Percentiles rank a stretch among this genome's conserved stretches.
These are phyloP conservation scores for Buathra laborator DNA, from an alignment of 2,888 invertebrate genomes.

Conservation along the genomic window DNA sequence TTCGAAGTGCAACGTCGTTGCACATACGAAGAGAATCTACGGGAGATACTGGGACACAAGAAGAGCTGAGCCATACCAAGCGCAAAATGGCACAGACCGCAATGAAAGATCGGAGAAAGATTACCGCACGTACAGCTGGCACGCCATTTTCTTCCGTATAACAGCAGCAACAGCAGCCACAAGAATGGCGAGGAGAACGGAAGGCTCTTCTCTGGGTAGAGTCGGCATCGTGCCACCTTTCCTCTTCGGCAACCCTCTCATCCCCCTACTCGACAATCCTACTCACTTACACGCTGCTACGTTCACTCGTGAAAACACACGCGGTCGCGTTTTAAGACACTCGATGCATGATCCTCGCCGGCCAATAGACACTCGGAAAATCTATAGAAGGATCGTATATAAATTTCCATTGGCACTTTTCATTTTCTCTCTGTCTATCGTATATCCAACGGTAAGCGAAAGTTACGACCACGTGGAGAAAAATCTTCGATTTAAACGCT, in stretches of 20 bases:
- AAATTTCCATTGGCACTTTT: slow-evolving; percentile 56
- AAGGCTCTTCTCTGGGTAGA: slow-evolving; percentile 61
- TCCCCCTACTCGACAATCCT: slow-evolving; percentile 45
- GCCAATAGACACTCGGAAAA: slow-evolving; percentile 41
- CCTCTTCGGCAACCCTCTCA: slow-evolving; percentile 21
- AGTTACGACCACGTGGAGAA: slow-evolving; percentile 43
- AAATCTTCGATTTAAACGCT: slow-evolving; percentile 17
- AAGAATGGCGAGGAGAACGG: slow-evolving; percentile 47
- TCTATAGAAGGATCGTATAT: slow-evolving; percentile 38
- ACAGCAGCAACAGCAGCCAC: slow-evolving; percentile 41
- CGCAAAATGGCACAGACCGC: slow-evolving; percentile 64
- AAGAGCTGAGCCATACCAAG: slow-evolving; percentile 48
- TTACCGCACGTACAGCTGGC: slow-evolving; percentile 78
- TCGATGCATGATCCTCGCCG: slow-evolving; percentile 56
- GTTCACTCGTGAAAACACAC: slow-evolving; percentile 50
- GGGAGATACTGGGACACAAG: slow-evolving; percentile 35
- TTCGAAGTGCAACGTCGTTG: neutral
- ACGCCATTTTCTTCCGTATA: slow-evolving; percentile 70
- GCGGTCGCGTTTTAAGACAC: slow-evolving; percentile 52
- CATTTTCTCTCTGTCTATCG: slow-evolving; percentile 36
- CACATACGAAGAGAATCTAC: slow-evolving; percentile 48
- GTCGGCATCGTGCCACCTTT: slow-evolving; percentile 67
- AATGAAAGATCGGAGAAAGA: slow-evolving; percentile 81
- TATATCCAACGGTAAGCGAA: slow-evolving; percentile 48
- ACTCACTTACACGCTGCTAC: slow-evolving; percentile 14